These are phyloP conservation scores for Drosophila fuyamai DNA, from an alignment of 1,140 invertebrate genomes.

Conservation along the genomic window DNA sequence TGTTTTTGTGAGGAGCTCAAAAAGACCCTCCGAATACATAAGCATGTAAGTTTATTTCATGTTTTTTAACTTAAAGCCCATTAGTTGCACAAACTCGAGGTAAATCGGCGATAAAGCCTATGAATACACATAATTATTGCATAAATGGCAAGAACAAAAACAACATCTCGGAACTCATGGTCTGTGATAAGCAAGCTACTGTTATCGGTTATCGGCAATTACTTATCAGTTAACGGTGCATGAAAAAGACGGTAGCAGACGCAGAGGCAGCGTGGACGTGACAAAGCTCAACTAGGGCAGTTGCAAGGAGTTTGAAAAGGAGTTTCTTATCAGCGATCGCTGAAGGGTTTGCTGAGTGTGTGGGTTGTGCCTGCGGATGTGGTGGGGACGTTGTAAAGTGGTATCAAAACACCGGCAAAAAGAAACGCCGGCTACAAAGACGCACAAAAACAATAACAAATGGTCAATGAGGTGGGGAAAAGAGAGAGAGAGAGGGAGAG, in stretches of 20 bases:
- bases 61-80: too few species aligned
- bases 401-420: conserved; percentile 51
- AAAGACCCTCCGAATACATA: too few species aligned
- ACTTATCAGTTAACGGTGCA: conserved; percentile 34
- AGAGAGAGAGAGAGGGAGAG: conserved; percentile 24
- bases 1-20: too few species aligned
- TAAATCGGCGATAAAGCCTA: background rate
- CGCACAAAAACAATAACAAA: conserved; percentile 67
- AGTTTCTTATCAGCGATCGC: conserved; percentile 5
- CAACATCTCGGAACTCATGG: background rate
- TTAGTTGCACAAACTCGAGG: too few species aligned
- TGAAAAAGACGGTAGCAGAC: conserved; percentile 7
- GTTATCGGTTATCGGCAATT: conserved; percentile 36
- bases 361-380: too few species aligned
- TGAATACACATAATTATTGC: conserved; percentile 44
- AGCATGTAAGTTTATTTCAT: too few species aligned
- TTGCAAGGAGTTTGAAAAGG: conserved; percentile 2
- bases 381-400: background rate
- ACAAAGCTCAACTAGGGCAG: conserved; percentile 37
- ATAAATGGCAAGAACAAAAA: conserved; percentile 27
- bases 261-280: conserved; percentile 51
- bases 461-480: conserved; percentile 19
- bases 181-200: conserved; percentile 18
- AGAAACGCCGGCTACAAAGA: conserved; percentile 47
- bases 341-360: background rate